Conservation (phyloP, 2,797 vertebrate genomes). For the Rhodeus uyekii region DNA sequence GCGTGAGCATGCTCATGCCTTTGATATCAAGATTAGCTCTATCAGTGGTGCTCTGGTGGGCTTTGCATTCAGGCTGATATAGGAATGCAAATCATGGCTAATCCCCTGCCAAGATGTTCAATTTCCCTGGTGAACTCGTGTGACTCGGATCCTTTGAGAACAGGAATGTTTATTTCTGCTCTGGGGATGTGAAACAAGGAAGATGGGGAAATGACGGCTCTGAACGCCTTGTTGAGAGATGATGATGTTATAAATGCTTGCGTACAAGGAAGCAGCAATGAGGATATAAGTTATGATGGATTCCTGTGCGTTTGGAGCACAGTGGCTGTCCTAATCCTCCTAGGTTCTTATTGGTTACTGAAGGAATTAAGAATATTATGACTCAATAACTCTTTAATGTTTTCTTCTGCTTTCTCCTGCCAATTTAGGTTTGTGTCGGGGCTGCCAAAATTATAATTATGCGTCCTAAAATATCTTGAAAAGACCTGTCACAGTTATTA, state of each 20-base stretch:
- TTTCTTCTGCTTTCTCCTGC: constrained; percentile 42
- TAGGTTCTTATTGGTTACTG: constrained; percentile 42
- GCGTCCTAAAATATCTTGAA: not conserved
- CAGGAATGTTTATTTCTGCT: constrained; percentile 10
- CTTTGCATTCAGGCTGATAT: constrained; percentile 61
- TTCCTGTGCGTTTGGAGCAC: constrained; percentile 33
- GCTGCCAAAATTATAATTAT: constrained; percentile 39
- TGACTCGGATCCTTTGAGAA: constrained; percentile 31
- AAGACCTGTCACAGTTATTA: not conserved
- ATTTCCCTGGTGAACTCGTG: not conserved
- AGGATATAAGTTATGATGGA: constrained; percentile 8
- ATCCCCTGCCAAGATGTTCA: constrained; percentile 62
- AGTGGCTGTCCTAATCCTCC: constrained; percentile 47
- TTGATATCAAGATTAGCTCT: constrained; percentile 72
- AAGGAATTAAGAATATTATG: constrained; percentile 48
- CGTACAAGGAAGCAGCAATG: constrained; percentile 14
- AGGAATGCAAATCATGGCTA: constrained; percentile 68
- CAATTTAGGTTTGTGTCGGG: constrained; percentile 53
- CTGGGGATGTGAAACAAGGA: constrained; percentile 11
- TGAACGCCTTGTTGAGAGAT: not conserved
- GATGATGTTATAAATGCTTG: constrained; percentile 12
- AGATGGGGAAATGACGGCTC: not conserved
- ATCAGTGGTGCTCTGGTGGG: constrained; percentile 36
- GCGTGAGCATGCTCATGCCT: constrained; percentile 61
- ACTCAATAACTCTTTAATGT: constrained; percentile 55